A percentile compares a stretch with the other conserved stretches of the same genome.
Conservation (phyloP, 2,797 vertebrate genomes). For the Pelochelys cantorii region DNA sequence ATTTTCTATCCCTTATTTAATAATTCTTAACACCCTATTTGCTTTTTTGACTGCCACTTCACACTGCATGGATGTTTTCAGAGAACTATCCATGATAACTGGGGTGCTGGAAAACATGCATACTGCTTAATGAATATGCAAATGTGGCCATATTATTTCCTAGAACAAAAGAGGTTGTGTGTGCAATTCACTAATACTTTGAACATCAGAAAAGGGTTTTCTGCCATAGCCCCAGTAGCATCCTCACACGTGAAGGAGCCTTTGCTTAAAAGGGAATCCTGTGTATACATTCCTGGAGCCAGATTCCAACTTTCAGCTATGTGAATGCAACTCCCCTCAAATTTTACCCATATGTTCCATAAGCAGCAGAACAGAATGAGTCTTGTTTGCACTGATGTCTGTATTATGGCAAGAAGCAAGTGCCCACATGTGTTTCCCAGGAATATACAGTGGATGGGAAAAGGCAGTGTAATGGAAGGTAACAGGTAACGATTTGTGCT, state of each 20-base stretch:
- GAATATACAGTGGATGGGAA: neutral
- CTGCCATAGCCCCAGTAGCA: neutral
- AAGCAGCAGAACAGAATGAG: neutral
- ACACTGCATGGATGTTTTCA: too few relatives aligned
- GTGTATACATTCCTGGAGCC: accelerated
- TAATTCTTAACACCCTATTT: too few relatives aligned
- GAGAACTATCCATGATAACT: too few relatives aligned
- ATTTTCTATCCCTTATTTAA: too few relatives aligned
- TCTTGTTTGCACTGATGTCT: accelerated
- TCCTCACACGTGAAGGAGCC: neutral
- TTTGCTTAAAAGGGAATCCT: neutral
- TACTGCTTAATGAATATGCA: accelerated
- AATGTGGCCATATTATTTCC: neutral
- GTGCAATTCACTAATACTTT: neutral
- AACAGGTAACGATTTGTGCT: neutral
- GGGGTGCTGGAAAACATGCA: neutral
- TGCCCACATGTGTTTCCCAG: neutral
- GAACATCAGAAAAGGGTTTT: neutral
- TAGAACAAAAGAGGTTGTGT: neutral
- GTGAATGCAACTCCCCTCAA: neutral
- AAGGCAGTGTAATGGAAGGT: neutral
- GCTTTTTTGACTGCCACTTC: too few relatives aligned
- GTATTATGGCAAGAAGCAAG: neutral
- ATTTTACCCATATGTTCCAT: neutral
- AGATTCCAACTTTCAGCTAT: accelerated